phyloP scores from a whole-genome alignment of 2,113 vertebrate genomes.

The Ramphastos sulfuratus region DNA sequence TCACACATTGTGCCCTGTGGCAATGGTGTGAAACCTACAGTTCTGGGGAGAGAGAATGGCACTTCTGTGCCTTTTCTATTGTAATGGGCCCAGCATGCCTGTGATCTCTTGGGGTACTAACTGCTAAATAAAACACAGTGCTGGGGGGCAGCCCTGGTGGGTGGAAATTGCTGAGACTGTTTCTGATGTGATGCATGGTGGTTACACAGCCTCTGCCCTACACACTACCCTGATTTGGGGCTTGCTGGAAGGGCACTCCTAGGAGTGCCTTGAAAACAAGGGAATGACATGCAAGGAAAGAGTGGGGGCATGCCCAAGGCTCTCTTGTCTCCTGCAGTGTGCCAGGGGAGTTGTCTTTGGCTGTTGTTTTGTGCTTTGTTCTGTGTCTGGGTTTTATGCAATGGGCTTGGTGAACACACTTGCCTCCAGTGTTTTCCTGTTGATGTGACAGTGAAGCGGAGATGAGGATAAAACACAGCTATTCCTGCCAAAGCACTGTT shows the following conservation, averaged over 20 bases:
- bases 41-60: background rate
- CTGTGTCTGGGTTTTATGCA: background rate
- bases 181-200: background rate
- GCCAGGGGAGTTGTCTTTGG: background rate
- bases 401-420: background rate
- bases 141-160: background rate
- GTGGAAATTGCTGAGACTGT: background rate
- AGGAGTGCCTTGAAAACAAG: background rate
- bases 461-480: background rate
- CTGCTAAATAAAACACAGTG: background rate
- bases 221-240: background rate
- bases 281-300: background rate
- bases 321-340: background rate
- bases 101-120: background rate
- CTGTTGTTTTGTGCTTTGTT: background rate
- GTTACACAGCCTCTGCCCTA: background rate
- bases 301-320: background rate
- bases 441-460: background rate
- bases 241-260: background rate
- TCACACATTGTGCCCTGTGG: background rate
- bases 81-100: background rate
- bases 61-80: background rate
- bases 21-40: background rate
- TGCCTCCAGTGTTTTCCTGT: background rate
- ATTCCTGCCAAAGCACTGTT: background rate